Conservation (phyloP, 2,797 vertebrate species). For the Okamejei kenojei region DNA sequence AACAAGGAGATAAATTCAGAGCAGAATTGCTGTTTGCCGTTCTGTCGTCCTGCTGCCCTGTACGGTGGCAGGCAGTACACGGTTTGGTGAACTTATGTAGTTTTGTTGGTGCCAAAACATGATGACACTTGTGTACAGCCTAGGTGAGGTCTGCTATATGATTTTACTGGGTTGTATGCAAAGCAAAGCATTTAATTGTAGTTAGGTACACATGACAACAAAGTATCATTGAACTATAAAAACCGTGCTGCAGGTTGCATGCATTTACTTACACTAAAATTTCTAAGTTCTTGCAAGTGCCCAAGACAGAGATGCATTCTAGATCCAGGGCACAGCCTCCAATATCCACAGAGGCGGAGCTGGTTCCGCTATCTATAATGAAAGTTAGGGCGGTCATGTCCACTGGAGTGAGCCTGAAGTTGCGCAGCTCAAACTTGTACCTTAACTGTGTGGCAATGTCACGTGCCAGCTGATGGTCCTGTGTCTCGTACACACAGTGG, state of each 20-base stretch:
- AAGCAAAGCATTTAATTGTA: background rate
- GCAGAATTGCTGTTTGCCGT: background rate
- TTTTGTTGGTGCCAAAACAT: no score
- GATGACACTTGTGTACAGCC: no score
- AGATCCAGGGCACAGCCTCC: conserved; percentile 71
- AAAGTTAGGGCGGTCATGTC: conserved; percentile 72
- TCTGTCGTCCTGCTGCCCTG: no score
- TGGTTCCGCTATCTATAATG: conserved; percentile 56
- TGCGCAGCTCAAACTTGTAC: conserved; percentile 65
- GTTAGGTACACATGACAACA: no score
- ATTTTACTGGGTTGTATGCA: no score
- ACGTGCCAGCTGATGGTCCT: conserved; percentile 59
- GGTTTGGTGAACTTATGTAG: no score
- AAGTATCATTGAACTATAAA: background rate
- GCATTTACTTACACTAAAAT: conserved; percentile 64
- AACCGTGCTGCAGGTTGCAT: background rate
- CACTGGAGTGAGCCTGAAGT: conserved; percentile 62
- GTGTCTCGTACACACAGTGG: conserved; percentile 70
- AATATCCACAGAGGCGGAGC: conserved; percentile 64
- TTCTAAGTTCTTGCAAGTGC: conserved; percentile 62
- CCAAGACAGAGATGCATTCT: conserved; percentile 66
- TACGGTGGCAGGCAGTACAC: no score
- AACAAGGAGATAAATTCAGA: background rate
- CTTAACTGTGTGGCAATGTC: conserved; percentile 53
- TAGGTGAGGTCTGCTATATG: no score